A percentile compares a stretch with the other conserved stretches of the same genome.
Evolutionary conservation across 2,888 invertebrate species (phyloP).

Genomic region (Ornithoptera priamus): DNA sequence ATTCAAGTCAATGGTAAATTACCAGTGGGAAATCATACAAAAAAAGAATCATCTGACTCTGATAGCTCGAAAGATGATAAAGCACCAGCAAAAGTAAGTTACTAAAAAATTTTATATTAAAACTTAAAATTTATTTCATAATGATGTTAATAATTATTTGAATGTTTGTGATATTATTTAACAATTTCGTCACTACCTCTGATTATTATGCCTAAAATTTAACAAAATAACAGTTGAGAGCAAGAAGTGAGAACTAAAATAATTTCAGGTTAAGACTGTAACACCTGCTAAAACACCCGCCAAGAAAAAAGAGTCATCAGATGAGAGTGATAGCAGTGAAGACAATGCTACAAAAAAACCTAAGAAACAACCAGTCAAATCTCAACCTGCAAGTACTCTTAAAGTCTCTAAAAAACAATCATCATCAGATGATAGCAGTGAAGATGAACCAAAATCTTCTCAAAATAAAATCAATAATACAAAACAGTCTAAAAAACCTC

Average conservation of each 20-base stretch:
- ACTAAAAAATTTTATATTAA: slow-evolving; percentile 26
- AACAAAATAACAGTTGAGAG: neutral
- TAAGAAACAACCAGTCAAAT: slow-evolving; percentile 45
- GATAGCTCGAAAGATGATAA: slow-evolving; percentile 68
- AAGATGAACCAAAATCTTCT: slow-evolving; percentile 41
- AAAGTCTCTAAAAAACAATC: slow-evolving; percentile 46
- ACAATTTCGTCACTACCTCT: slow-evolving; percentile 73
- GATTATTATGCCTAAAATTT: slow-evolving; percentile 26
- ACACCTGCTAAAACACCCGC: slow-evolving; percentile 45
- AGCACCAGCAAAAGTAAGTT: slow-evolving; percentile 44
- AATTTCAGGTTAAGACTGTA: slow-evolving; percentile 34
- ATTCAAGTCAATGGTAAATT: slow-evolving; percentile 56
- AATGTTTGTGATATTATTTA: slow-evolving; percentile 46
- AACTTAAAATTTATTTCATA: slow-evolving; percentile 1
- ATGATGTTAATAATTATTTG: slow-evolving; percentile 56
- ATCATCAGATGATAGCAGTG: slow-evolving; percentile 48
- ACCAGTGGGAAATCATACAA: slow-evolving; percentile 49
- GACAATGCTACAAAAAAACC: slow-evolving; percentile 52
- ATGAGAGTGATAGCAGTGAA: slow-evolving; percentile 56
- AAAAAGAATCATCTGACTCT: slow-evolving; percentile 58
- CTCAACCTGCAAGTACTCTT: slow-evolving; percentile 37
- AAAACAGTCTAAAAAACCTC: slow-evolving; percentile 32
- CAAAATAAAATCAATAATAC: slow-evolving; percentile 33
- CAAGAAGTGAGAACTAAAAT: neutral
- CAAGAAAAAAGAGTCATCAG: slow-evolving; percentile 60